These are phyloP conservation scores for Bruchidius siliquastri DNA, from an alignment of 2,888 invertebrate genomes.

Conservation along the genomic window DNA sequence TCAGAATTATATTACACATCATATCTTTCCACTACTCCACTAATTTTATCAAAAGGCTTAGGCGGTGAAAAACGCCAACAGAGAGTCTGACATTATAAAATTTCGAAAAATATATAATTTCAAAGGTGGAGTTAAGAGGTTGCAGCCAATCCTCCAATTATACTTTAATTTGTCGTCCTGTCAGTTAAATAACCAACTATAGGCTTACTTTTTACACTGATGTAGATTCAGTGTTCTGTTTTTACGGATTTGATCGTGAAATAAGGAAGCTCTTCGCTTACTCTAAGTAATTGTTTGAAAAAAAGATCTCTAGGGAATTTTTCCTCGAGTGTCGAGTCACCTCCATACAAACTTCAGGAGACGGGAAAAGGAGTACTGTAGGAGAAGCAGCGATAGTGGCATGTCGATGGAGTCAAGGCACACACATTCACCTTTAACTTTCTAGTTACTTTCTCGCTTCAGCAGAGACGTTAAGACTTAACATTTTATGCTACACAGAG, in stretches of 20 bases:
- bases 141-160: too few species aligned
- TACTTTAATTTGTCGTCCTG: too few species aligned
- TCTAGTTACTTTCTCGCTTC: neutral
- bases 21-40: too few species aligned
- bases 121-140: too few species aligned
- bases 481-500: neutral
- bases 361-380: neutral
- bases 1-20: too few species aligned
- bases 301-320: neutral
- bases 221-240: too few species aligned
- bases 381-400: neutral
- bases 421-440: neutral
- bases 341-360: neutral
- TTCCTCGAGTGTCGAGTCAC: neutral
- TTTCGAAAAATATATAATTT: too few species aligned
- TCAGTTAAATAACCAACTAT: too few species aligned
- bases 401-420: neutral
- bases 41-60: too few species aligned
- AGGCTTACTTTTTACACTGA: too few species aligned
- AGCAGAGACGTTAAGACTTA: neutral
- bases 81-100: too few species aligned
- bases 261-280: neutral
- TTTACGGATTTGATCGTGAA: neutral
- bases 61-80: too few species aligned
- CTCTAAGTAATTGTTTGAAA: neutral